These are phyloP conservation scores for Acholoe squamosa DNA, from an alignment of 2,888 invertebrate species.

Conservation along the genomic window DNA sequence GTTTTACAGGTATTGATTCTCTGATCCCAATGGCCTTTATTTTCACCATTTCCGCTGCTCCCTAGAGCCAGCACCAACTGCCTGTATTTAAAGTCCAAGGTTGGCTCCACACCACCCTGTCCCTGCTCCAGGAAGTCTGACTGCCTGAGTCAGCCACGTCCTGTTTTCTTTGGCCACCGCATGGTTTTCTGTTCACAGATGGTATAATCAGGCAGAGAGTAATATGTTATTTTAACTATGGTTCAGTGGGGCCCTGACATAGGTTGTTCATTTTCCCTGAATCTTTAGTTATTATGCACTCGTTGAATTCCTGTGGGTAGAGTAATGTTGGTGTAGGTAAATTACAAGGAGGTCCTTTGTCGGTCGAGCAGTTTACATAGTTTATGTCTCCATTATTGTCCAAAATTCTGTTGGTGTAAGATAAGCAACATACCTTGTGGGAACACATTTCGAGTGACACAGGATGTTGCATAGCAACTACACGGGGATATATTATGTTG, in stretches of 20 bases:
- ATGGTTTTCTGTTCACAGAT: neutral
- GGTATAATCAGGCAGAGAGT: neutral
- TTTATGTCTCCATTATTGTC: no score
- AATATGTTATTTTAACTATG: constrained; percentile 27
- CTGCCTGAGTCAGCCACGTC: constrained; percentile 1
- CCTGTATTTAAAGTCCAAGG: neutral
- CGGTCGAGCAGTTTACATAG: no score
- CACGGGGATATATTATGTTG: no score
- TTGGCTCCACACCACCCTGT: no score
- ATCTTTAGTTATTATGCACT: no score
- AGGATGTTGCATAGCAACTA: no score
- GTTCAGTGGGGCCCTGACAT: neutral
- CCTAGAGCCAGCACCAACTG: neutral
- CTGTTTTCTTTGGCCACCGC: constrained; percentile 9
- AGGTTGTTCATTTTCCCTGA: no score
- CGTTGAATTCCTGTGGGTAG: neutral
- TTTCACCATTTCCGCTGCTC: neutral
- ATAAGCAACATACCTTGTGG: no score
- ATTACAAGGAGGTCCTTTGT: no score
- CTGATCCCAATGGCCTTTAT: neutral
- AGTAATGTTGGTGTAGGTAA: neutral
- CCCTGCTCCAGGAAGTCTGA: neutral
- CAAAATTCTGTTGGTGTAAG: no score
- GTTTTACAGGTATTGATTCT: neutral
- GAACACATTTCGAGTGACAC: no score